A percentile compares a stretch with the other conserved stretches of the same genome.
Conservation (phyloP, 2,797 vertebrate genomes). For the Sandelia bainsii region DNA sequence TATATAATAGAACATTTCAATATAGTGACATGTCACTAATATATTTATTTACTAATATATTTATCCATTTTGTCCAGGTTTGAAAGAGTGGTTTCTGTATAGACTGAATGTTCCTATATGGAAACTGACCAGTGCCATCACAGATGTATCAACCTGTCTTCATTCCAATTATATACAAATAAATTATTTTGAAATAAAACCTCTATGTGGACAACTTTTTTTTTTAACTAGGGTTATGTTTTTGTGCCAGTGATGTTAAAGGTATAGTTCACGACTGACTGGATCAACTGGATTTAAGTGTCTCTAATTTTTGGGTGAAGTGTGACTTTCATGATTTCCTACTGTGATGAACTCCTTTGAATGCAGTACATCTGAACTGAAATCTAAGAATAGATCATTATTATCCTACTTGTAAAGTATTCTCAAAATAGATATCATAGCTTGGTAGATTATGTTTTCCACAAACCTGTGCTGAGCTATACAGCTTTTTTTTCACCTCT, state of each 20-base stretch:
- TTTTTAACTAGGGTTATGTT: not conserved
- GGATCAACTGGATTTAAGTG: no score
- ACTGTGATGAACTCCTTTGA: no score
- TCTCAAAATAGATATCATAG: no score
- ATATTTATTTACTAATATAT: constrained; percentile 99
- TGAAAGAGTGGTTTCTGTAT: constrained; percentile 86
- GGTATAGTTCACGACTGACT: not conserved
- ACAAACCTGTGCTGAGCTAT: no score
- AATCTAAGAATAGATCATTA: no score
- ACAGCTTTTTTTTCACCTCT: no score
- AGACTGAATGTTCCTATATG: constrained; percentile 82
- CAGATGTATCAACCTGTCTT: constrained; percentile 86
- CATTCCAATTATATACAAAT: constrained; percentile 89
- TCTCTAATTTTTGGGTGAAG: no score
- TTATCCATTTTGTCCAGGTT: constrained; percentile 93
- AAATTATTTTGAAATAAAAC: constrained; percentile 89
- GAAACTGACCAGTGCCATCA: constrained; percentile 83
- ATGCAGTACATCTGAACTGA: no score
- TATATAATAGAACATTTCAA: constrained; percentile 95
- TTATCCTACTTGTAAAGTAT: no score
- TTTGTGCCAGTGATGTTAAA: not conserved
- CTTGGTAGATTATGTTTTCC: no score
- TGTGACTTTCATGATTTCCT: no score
- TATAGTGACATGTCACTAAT: constrained; percentile 95
- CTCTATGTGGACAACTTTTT: constrained; percentile 14